These are phyloP conservation scores for Synanthedon formicaeformis DNA, from an alignment of 2,888 invertebrate genomes.

Conservation along the genomic window DNA sequence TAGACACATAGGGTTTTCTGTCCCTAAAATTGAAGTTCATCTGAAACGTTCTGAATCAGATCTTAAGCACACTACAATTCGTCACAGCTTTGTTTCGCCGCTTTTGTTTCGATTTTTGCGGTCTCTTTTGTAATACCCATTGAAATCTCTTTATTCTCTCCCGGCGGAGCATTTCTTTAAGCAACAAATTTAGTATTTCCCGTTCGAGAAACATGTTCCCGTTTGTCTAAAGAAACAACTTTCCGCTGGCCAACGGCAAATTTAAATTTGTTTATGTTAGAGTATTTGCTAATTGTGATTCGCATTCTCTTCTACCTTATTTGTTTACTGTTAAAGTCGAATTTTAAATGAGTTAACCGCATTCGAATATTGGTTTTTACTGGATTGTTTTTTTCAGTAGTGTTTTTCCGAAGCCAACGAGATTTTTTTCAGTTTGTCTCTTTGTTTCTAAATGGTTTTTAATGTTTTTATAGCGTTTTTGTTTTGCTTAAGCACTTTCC, in stretches of 20 bases:
- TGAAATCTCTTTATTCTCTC: constrained; percentile 37
- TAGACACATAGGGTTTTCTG: too few species aligned
- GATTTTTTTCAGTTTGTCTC: background rate
- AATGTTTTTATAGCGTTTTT: background rate
- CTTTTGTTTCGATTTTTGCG: constrained; percentile 45
- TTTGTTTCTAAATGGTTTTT: background rate
- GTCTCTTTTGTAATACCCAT: constrained; percentile 38
- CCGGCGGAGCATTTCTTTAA: constrained; percentile 26
- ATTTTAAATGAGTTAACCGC: background rate
- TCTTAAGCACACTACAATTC: constrained; percentile 15
- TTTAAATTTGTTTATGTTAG: background rate
- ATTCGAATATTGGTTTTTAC: background rate
- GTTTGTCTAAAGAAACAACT: background rate
- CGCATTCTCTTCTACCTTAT: background rate
- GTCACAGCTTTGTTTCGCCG: constrained; percentile 28
- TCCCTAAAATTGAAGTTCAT: too few species aligned
- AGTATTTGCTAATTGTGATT: background rate
- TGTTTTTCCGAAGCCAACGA: background rate
- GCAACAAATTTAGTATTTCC: constrained; percentile 17
- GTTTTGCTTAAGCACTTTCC: background rate
- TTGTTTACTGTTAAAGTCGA: background rate
- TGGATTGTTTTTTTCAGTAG: background rate
- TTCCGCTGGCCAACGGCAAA: background rate
- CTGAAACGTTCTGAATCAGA: too few species aligned
- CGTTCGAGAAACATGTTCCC: background rate